These are phyloP conservation scores for Tromatobia lineatoria DNA, from an alignment of 2,888 invertebrate genomes.

Conservation along the genomic window DNA sequence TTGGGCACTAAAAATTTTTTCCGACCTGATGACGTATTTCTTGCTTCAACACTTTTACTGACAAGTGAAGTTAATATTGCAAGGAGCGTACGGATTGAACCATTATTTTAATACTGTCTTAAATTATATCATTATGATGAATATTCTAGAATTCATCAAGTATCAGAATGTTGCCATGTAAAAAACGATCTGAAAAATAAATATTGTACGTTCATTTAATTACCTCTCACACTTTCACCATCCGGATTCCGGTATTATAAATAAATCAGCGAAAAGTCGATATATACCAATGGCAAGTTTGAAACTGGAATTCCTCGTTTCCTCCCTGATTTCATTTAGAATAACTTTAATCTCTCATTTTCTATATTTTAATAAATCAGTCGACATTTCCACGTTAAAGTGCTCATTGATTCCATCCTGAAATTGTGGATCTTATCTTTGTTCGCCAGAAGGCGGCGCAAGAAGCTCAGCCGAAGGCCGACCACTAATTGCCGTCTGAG, in stretches of 20 bases:
- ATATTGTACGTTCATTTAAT: slow-evolving; percentile 26
- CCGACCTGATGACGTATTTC: not conserved
- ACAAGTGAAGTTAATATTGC: not conserved
- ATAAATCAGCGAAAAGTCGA: not conserved
- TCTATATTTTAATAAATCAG: not conserved
- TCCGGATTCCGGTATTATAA: slow-evolving; percentile 8
- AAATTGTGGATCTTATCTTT: not conserved
- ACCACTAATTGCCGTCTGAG: slow-evolving; percentile 31
- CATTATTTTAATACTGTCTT: not conserved
- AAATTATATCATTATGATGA: not conserved
- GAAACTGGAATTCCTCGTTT: not conserved
- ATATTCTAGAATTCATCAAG: not conserved
- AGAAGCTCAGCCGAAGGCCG: slow-evolving; percentile 35
- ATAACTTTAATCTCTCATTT: not conserved
- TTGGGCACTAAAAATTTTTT: not conserved
- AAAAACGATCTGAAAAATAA: slow-evolving; percentile 34
- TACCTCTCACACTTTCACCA: slow-evolving; percentile 28
- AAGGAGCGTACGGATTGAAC: slow-evolving; percentile 1
- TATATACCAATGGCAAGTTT: not conserved
- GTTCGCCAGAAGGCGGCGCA: not conserved
- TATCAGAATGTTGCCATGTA: slow-evolving; percentile 19
- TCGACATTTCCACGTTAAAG: not conserved
- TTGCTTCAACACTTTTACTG: not conserved
- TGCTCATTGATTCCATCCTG: not conserved
- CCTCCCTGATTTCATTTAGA: not conserved